phyloP scores from a whole-genome alignment of 64 coral and sea anemone genomes.

The Actinia tenebrosa region DNA sequence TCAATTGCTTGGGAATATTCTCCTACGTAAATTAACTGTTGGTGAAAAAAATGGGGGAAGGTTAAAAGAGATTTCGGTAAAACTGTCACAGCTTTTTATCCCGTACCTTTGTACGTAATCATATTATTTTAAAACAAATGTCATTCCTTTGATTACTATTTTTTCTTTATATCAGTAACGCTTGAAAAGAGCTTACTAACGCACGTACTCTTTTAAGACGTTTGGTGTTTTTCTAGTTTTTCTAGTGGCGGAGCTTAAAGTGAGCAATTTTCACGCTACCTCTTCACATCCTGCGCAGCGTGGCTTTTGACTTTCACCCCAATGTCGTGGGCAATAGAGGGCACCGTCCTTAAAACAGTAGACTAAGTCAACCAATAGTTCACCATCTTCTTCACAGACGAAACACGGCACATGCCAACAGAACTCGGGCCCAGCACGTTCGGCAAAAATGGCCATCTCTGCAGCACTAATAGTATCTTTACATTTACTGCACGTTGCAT shows the following conservation, averaged over 20 bases:
- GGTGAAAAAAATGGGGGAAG: background rate
- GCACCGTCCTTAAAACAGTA: conserved; percentile 64
- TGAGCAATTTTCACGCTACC: conserved; percentile 20
- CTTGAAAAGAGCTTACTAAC: too few species aligned
- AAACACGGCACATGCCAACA: conserved; percentile 91
- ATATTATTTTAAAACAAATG: too few species aligned
- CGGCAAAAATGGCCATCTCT: conserved; percentile 87
- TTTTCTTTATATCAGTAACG: too few species aligned
- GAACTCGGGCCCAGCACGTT: conserved; percentile 54
- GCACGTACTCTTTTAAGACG: too few species aligned
- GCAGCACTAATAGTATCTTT: conserved; percentile 51
- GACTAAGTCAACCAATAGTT: conserved; percentile 77
- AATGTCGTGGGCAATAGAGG: conserved; percentile 74
- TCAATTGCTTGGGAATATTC: conserved; percentile 98
- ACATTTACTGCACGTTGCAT: conserved; percentile 53
- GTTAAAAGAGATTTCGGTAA: background rate
- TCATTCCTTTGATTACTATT: too few species aligned
- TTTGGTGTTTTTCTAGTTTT: too few species aligned
- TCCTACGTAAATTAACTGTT: conserved; percentile 88
- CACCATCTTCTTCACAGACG: conserved; percentile 62
- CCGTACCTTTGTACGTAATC: too few species aligned
- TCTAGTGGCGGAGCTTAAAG: too few species aligned
- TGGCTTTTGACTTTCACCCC: conserved; percentile 69
- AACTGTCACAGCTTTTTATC: too few species aligned
- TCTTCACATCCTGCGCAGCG: conserved; percentile 98